Evolutionary conservation across 2,113 vertebrate species (phyloP), one percentile per base, ranked within the genome.

Genomic region (Sinocyclocheilus maitianheensis): DNA sequence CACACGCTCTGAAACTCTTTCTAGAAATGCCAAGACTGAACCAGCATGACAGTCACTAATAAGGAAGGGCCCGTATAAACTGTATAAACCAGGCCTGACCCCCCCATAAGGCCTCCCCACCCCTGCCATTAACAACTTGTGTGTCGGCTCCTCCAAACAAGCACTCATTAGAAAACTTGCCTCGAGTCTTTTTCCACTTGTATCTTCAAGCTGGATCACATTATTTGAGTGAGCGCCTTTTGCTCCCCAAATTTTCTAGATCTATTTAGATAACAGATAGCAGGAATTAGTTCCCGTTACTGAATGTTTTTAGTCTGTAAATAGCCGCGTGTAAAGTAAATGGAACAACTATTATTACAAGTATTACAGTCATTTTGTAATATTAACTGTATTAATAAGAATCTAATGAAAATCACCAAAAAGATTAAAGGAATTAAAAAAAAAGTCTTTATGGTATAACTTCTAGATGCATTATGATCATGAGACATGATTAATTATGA

Each of bases 101-200:
- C 55, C 53, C 75, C 77, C 55, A 43, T 16, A 40, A 80, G 37
- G 77, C 77, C 55, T 43, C 34, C 55, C 22, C 34, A 62, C 55
- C 20, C 34, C 5, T 40, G 16, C 34, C 26, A 40, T 79, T 88
- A 84, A 89, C 87, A 93, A 89, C 90, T 92, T 91, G 90, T 89
- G 88, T 93, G 92, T 91, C 92, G 87, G 92, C 90, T 11, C 88
- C 90, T 92, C 85, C 72, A 84, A 85, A 77, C 89, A 91, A 90
- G 91, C 90, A 88, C 93, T 94, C 93, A 94, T 94, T 94, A 94
- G 93, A 90, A 91, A 88, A 91, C 91, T 91, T 53, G 92, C 94
- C 93, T 90, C 86, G 83, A 92, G 94, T 89, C 90, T 93, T 94
- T 95, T 94, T 94, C 94, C 94, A 94, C 93, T 92, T 92, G 91